Percentiles rank a stretch among this genome's conserved stretches.
phyloP scores from a whole-genome alignment of 2,888 invertebrate species.

The Dryadula phaetusa region DNA sequence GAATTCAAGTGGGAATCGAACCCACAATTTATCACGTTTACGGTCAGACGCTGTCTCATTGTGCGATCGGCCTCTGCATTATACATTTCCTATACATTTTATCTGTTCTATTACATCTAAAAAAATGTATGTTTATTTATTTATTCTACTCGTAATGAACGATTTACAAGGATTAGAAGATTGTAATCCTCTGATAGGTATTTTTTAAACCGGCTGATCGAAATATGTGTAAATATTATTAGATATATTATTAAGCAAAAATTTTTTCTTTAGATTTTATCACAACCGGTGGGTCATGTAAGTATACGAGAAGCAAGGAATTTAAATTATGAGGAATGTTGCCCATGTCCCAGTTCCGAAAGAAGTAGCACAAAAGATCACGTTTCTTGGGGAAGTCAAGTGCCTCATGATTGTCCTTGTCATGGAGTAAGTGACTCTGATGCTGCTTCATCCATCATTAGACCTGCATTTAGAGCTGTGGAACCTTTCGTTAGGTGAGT shows the following conservation, averaged over 20 bases:
- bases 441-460: constrained; percentile 64
- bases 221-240: too few species aligned
- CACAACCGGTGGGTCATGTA: constrained; percentile 56
- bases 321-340: constrained; percentile 59
- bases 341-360: constrained; percentile 61
- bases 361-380: constrained; percentile 20
- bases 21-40: too few species aligned
- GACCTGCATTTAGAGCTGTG: constrained; percentile 55
- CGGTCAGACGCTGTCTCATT: too few species aligned
- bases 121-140: too few species aligned
- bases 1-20: too few species aligned
- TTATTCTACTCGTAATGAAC: too few species aligned
- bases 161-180: too few species aligned
- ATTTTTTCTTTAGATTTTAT: constrained; percentile 53
- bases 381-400: background rate
- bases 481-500: constrained; percentile 54
- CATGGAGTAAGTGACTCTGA: constrained; percentile 56
- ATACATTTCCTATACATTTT: too few species aligned
- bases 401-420: constrained; percentile 41
- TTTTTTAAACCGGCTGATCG: too few species aligned
- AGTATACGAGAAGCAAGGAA: constrained; percentile 50
- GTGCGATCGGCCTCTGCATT: too few species aligned
- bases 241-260: constrained; percentile 3
- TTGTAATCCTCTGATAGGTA: too few species aligned
- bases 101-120: too few species aligned